phyloP scores from a whole-genome alignment of 1,140 invertebrate genomes.

The Hyposmocoma kahamanoa region DNA sequence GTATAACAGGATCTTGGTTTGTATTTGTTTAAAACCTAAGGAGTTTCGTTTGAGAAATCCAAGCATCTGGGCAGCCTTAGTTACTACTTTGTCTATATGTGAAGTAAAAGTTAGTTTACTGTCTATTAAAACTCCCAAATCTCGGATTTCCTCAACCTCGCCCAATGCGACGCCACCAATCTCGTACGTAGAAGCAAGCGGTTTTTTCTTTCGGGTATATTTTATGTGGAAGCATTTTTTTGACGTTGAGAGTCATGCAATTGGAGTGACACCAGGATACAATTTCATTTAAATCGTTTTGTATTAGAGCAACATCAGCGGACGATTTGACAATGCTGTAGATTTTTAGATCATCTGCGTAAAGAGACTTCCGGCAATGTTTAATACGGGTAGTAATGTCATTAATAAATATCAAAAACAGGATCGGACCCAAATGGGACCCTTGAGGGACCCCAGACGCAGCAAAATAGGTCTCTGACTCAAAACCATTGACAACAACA shows the following conservation, averaged over 20 bases:
- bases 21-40: too few species aligned
- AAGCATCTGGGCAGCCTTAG: too few species aligned
- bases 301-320: conserved; percentile 10
- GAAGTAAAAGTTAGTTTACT: conserved; percentile 1
- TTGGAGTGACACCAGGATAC: conserved; percentile 7
- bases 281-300: conserved; percentile 12
- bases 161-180: not conserved
- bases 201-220: not conserved
- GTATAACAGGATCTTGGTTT: too few species aligned
- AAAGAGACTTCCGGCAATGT: conserved; percentile 16
- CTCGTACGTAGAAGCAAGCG: not conserved
- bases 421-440: too few species aligned
- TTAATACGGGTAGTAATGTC: conserved; percentile 17
- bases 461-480: too few species aligned
- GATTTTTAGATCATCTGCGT: conserved; percentile 24
- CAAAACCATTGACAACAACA: too few species aligned
- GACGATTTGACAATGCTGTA: conserved; percentile 12
- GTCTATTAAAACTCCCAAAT: not conserved
- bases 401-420: conserved; percentile 40
- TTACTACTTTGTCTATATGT: too few species aligned
- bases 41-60: conserved; percentile 5
- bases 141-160: not conserved
- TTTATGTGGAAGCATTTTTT: conserved; percentile 6
- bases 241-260: conserved; percentile 5
- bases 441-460: too few species aligned